phyloP scores from a whole-genome alignment of 2,113 vertebrate genomes.

The Gymnorhina tibicen region DNA sequence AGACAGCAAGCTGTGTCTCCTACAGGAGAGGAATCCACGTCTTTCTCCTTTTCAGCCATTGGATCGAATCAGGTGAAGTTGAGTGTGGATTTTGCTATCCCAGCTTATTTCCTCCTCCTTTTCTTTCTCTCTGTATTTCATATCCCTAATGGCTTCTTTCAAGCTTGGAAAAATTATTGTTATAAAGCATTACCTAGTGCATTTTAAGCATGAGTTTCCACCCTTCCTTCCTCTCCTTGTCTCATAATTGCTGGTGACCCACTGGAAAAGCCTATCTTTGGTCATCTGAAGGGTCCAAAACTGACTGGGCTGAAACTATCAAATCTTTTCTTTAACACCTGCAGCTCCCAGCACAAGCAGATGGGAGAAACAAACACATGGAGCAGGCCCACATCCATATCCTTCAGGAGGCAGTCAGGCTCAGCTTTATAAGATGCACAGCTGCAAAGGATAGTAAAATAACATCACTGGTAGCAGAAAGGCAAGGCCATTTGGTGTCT shows the following conservation, averaged over 20 bases:
- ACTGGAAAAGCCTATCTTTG: neutral
- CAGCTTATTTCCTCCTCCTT: neutral
- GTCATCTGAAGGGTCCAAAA: neutral
- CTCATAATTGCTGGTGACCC: neutral
- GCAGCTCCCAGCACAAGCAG: neutral
- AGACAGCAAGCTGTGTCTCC: neutral
- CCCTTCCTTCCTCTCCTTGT: neutral
- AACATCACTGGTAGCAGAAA: neutral
- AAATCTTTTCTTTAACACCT: neutral
- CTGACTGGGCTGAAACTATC: neutral
- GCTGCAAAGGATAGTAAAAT: neutral
- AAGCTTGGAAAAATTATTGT: neutral
- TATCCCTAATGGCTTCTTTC: neutral
- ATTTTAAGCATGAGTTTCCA: neutral
- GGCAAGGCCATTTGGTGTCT: neutral
- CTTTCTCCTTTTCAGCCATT: neutral
- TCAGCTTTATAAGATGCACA: neutral
- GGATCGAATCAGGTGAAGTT: rapidly evolving
- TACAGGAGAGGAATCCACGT: neutral
- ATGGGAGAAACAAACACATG: neutral
- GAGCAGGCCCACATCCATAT: neutral
- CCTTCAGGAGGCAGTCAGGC: neutral
- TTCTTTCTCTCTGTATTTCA: neutral
- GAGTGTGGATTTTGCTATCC: neutral
- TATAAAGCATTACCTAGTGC: neutral